These are phyloP conservation scores for Netelia melanura DNA, from an alignment of 2,888 invertebrate species.

Conservation along the genomic window DNA sequence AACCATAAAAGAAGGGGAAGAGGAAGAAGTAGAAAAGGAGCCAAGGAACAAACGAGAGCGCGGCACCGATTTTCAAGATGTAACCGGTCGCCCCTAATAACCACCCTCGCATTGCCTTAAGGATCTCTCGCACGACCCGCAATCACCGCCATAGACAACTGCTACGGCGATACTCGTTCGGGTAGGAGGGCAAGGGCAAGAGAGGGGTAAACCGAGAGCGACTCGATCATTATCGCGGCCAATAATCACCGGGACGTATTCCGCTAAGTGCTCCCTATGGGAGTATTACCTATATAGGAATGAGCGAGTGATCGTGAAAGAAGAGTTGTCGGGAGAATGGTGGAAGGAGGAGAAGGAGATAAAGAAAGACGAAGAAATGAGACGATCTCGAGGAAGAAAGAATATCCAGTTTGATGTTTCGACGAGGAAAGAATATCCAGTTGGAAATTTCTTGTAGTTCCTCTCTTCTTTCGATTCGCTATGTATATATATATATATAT, in stretches of 20 bases:
- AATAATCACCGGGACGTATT: constrained; percentile 83
- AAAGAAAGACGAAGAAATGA: constrained; percentile 2
- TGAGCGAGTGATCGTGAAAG: constrained; percentile 58
- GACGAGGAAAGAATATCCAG: constrained; percentile 23
- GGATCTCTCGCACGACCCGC: constrained; percentile 80
- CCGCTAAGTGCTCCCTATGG: constrained; percentile 81
- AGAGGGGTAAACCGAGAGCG: constrained; percentile 68
- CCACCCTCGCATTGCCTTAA: constrained; percentile 83
- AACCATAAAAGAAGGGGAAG: constrained; percentile 29
- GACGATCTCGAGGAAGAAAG: constrained; percentile 10
- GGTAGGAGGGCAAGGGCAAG: constrained; percentile 7
- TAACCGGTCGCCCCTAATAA: constrained; percentile 83
- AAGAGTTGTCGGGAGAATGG: constrained; percentile 38
- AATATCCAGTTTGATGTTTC: constrained; percentile 17
- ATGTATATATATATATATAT: background rate
- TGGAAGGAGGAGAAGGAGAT: constrained; percentile 19
- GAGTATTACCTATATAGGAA: constrained; percentile 51
- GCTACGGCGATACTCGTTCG: constrained; percentile 61
- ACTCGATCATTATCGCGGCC: constrained; percentile 84
- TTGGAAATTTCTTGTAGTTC: constrained; percentile 25
- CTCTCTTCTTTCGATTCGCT: constrained; percentile 30
- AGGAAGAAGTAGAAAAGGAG: constrained; percentile 50
- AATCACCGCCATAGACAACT: constrained; percentile 83
- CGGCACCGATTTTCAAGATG: constrained; percentile 72
- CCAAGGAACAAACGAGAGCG: constrained; percentile 59